Conservation (phyloP, 2,113 vertebrate species). For the Cavia aperea region DNA sequence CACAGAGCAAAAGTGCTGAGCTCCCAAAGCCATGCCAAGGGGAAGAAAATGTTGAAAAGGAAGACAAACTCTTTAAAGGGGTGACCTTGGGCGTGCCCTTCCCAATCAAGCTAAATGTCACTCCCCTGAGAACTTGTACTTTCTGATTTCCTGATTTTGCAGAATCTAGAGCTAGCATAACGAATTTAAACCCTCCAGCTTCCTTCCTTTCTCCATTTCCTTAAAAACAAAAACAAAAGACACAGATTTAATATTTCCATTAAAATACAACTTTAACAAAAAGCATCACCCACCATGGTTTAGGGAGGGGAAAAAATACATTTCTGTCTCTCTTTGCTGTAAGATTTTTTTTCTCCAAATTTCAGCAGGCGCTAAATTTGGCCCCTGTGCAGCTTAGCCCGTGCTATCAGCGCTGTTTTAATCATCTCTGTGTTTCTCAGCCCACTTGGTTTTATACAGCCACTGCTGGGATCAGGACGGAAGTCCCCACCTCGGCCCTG, state of each 20-base stretch:
- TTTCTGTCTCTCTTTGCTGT: not conserved
- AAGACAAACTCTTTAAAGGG: constrained; percentile 58
- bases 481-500: not conserved
- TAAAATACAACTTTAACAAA: constrained; percentile 51
- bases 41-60: constrained; percentile 42
- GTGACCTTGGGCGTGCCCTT: constrained; percentile 68
- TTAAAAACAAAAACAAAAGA: constrained; percentile 72
- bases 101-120: constrained; percentile 61
- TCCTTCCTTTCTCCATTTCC: constrained; percentile 72
- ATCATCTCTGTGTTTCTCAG: not conserved
- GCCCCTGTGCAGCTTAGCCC: not conserved
- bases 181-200: constrained; percentile 61
- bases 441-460: not conserved
- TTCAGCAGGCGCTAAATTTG: not conserved
- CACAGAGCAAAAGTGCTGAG: constrained; percentile 50
- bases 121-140: constrained; percentile 59
- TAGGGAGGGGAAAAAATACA: not conserved
- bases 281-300: not conserved
- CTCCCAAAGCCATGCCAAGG: not conserved
- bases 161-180: constrained; percentile 67
- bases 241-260: constrained; percentile 55
- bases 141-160: constrained; percentile 71
- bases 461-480: not conserved
- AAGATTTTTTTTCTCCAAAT: constrained; percentile 20
- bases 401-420: not conserved